A percentile compares a stretch with the other conserved stretches of the same genome.
phyloP scores from a whole-genome alignment of 2,888 invertebrate genomes.

The Cryptocheilus praepositus region DNA sequence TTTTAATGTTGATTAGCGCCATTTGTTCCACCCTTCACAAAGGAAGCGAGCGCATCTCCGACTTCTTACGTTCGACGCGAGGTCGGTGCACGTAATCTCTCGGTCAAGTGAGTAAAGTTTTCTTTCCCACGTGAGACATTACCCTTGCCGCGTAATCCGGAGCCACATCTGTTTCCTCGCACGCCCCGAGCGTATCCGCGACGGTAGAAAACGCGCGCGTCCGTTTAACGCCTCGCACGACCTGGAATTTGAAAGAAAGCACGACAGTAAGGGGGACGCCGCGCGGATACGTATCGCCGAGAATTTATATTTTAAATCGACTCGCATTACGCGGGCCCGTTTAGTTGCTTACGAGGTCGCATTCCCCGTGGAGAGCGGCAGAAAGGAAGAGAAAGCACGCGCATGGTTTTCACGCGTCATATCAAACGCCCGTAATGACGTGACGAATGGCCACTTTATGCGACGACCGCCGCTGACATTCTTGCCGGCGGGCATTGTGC shows the following conservation, averaged over 20 bases:
- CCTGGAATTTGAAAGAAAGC: conserved; percentile 59
- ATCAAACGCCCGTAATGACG: conserved; percentile 70
- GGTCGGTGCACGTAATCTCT: neutral
- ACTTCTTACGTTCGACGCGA: no score
- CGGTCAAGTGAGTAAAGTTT: conserved; percentile 35
- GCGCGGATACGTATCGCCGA: conserved; percentile 59
- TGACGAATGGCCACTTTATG: conserved; percentile 71
- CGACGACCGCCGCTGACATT: conserved; percentile 59
- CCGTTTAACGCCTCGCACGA: conserved; percentile 28
- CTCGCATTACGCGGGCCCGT: conserved; percentile 61
- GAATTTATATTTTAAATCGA: conserved; percentile 72
- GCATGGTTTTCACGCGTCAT: conserved; percentile 56
- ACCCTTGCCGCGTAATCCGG: conserved; percentile 42
- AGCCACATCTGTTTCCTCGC: conserved; percentile 38
- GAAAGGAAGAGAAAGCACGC: conserved; percentile 40
- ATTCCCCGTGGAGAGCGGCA: conserved; percentile 36
- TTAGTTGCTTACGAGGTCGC: conserved; percentile 36
- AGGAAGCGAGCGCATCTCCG: no score
- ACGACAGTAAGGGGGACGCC: conserved; percentile 34
- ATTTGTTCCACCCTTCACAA: no score
- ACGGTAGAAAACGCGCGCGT: conserved; percentile 12
- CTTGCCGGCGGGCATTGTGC: conserved; percentile 58
- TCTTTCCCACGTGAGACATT: conserved; percentile 42
- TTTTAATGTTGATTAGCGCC: no score
- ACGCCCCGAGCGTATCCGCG: conserved; percentile 12